These are phyloP conservation scores for Nymphalis urticae DNA, from an alignment of 2,888 invertebrate genomes.

Conservation along the genomic window DNA sequence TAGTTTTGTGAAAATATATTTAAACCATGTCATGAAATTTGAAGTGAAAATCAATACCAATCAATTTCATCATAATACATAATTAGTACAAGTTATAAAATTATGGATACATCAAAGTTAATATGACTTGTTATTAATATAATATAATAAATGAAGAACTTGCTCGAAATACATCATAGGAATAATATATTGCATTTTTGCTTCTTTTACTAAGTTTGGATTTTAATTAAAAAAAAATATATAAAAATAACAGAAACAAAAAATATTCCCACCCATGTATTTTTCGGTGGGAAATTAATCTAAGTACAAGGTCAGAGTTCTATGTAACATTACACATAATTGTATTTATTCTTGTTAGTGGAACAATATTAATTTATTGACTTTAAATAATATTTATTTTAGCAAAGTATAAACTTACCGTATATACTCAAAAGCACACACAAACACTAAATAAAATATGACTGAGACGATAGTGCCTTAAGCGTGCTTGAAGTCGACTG, in stretches of 20 bases:
- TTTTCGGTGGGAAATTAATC: conserved; percentile 31
- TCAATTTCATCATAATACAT: too few relatives aligned
- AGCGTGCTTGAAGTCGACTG: conserved; percentile 60
- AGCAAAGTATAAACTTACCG: conserved; percentile 17
- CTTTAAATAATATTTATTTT: conserved; percentile 5
- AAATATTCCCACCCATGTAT: conserved; percentile 27
- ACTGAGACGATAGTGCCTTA: conserved; percentile 56
- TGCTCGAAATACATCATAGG: too few relatives aligned
- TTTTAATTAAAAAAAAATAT: too few relatives aligned
- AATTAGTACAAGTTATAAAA: too few relatives aligned
- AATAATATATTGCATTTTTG: too few relatives aligned
- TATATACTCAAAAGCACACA: conserved; percentile 27
- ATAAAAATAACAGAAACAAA: conserved; percentile 16
- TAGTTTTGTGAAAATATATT: too few relatives aligned
- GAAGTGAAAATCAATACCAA: too few relatives aligned
- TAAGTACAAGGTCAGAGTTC: conserved; percentile 26
- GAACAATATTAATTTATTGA: background rate
- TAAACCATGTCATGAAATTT: too few relatives aligned
- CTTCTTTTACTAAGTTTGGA: too few relatives aligned
- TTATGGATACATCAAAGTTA: too few relatives aligned
- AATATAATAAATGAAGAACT: too few relatives aligned
- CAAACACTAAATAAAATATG: conserved; percentile 27
- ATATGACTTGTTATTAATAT: too few relatives aligned
- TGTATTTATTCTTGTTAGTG: conserved; percentile 13
- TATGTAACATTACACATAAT: conserved; percentile 12